These are phyloP conservation scores for Coleophora deauratella DNA, from an alignment of 2,888 invertebrate genomes.

Conservation along the genomic window DNA sequence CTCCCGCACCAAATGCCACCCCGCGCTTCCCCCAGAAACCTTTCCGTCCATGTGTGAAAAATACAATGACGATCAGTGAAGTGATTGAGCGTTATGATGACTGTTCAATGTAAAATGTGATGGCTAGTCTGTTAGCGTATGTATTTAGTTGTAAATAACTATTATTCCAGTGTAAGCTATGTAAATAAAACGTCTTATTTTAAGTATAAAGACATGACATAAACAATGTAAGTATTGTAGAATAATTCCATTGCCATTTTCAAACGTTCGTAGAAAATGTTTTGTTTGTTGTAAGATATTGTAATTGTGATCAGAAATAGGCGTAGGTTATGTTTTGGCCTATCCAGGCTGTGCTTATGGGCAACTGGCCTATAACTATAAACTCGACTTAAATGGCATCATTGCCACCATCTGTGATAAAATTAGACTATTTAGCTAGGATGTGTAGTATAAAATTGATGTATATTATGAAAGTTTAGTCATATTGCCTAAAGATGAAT, in stretches of 20 bases:
- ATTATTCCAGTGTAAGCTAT: conserved; percentile 3
- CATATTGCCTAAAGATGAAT: conserved; percentile 41
- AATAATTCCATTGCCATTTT: conserved; percentile 21
- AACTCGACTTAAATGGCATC: conserved; percentile 53
- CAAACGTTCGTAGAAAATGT: conserved; percentile 11
- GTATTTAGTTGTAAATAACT: conserved; percentile 30
- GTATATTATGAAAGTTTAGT: conserved; percentile 60
- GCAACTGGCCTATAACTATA: conserved; percentile 57
- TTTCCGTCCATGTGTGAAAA: conserved; percentile 82
- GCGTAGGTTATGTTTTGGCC: conserved; percentile 32
- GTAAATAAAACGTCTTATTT: conserved; percentile 8
- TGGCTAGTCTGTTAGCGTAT: conserved; percentile 61
- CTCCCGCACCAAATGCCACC: conserved; percentile 65
- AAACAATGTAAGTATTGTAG: conserved; percentile 11
- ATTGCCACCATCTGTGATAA: conserved; percentile 69
- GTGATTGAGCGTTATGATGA: conserved; percentile 30
- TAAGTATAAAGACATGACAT: conserved; percentile 5
- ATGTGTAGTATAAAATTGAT: conserved; percentile 43
- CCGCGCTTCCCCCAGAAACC: conserved; percentile 77
- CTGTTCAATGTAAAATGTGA: conserved; percentile 47
- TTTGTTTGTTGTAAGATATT: conserved; percentile 10
- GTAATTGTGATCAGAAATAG: conserved; percentile 9
- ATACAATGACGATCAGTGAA: conserved; percentile 33
- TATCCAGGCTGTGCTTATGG: conserved; percentile 54
- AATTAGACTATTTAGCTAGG: conserved; percentile 46